phyloP scores from a whole-genome alignment of 92 coral and sea anemone genomes.

The Zoanthus gigantus region DNA sequence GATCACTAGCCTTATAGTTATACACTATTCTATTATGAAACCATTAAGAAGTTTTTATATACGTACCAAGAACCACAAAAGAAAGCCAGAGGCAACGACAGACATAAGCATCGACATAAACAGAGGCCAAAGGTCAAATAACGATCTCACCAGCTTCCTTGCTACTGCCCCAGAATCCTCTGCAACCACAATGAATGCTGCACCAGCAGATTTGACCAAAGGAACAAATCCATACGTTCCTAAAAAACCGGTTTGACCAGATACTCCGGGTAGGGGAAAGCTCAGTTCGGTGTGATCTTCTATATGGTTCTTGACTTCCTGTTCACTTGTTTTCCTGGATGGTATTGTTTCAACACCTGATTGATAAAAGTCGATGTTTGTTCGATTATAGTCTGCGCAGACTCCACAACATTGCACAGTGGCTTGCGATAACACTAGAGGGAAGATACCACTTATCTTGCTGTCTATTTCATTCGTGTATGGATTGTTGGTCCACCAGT shows the following conservation, averaged over 20 bases:
- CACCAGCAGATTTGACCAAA: conserved; percentile 86
- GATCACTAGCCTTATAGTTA: neutral
- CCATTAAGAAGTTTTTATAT: neutral
- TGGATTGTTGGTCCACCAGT: conserved; percentile 92
- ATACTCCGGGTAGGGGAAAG: conserved; percentile 82
- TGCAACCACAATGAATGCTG: conserved; percentile 74
- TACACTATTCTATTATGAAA: neutral
- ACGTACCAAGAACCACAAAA: conserved; percentile 92
- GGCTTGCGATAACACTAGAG: conserved; percentile 67
- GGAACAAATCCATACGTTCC: conserved; percentile 83
- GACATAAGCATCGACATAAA: conserved; percentile 76
- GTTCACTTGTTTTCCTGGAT: conserved; percentile 50
- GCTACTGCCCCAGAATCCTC: conserved; percentile 74
- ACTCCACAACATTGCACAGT: conserved; percentile 75
- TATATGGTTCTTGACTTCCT: conserved; percentile 60
- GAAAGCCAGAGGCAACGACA: conserved; percentile 80
- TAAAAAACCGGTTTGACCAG: conserved; percentile 62
- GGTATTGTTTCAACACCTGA: conserved; percentile 40
- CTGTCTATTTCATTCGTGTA: conserved; percentile 56
- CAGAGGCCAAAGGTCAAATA: conserved; percentile 84
- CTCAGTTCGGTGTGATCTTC: conserved; percentile 72
- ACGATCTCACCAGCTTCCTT: conserved; percentile 72
- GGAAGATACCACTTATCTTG: conserved; percentile 82
- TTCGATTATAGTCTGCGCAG: conserved; percentile 70
- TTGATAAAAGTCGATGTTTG: conserved; percentile 55